Percentiles rank a stretch among this genome's conserved stretches.
Evolutionary conservation across 2,113 vertebrate genomes (phyloP).

Genomic region (Sapayoa aenigma): DNA sequence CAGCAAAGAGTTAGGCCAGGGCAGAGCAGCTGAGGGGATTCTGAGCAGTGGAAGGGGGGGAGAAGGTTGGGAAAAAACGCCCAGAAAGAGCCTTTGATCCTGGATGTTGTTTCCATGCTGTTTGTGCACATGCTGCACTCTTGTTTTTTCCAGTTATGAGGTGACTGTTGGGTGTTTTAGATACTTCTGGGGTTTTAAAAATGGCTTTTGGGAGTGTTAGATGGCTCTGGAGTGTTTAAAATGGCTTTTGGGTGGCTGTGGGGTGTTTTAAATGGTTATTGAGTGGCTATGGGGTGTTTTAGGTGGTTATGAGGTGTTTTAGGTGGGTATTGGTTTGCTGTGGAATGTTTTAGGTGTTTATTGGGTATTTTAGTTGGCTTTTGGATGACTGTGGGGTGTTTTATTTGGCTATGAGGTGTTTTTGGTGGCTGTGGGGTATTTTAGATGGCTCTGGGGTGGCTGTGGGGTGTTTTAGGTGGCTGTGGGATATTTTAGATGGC

Average conservation of each 20-base stretch:
- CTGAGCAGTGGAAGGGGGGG: neutral
- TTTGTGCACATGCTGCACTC: neutral
- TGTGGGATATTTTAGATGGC: rapidly evolving
- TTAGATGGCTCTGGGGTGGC: too few relatives aligned
- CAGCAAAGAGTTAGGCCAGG: neutral
- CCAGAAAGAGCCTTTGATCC: neutral
- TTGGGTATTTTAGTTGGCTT: too few relatives aligned
- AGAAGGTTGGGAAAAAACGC: rapidly evolving
- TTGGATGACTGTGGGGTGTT: too few relatives aligned
- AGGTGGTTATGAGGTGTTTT: neutral
- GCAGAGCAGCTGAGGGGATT: neutral
- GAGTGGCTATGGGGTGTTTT: neutral
- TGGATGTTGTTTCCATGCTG: neutral
- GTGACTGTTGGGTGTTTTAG: too few relatives aligned
- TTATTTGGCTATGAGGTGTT: too few relatives aligned
- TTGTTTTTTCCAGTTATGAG: too few relatives aligned
- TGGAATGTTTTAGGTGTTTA: rapidly evolving
- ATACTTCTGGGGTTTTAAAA: too few relatives aligned
- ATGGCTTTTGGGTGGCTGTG: neutral
- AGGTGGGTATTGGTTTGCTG: too few relatives aligned
- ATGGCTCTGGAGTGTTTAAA: neutral
- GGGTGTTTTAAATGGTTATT: neutral
- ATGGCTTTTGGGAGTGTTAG: too few relatives aligned
- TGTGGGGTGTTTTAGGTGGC: rapidly evolving
- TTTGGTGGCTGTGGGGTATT: neutral